Conservation (phyloP, 2,113 vertebrate genomes). For the Coracopsis vasa region DNA sequence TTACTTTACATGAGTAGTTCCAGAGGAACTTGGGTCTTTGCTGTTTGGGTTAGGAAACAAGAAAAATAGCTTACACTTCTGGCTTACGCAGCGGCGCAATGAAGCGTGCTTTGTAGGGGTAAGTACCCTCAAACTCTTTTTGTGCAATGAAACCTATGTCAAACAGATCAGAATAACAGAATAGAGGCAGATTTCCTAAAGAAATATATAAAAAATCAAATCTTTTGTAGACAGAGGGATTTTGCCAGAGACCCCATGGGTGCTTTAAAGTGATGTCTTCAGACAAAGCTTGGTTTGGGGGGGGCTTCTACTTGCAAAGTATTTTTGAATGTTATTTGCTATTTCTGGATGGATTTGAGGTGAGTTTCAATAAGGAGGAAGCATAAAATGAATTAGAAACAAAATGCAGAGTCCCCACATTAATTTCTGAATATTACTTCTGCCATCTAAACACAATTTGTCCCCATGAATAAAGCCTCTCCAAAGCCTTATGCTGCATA, state of each 20-base stretch:
- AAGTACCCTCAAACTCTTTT: not conserved
- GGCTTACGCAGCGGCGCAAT: not conserved
- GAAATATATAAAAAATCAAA: not conserved
- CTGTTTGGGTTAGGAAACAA: not conserved
- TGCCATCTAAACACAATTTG: not conserved
- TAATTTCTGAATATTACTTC: not conserved
- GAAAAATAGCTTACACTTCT: not conserved
- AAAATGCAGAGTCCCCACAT: not conserved
- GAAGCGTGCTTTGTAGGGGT: not conserved
- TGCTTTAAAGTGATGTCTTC: not conserved
- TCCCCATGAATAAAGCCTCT: not conserved
- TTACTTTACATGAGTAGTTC: not conserved
- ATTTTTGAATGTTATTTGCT: not conserved
- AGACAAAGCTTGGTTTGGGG: not conserved
- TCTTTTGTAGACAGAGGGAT: not conserved
- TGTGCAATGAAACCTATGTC: not conserved
- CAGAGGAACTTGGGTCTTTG: not conserved
- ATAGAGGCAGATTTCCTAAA: not conserved
- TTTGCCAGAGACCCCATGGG: not conserved
- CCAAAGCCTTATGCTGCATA: not conserved
- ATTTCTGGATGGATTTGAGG: not conserved
- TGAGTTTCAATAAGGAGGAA: not conserved
- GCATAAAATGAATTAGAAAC: not conserved
- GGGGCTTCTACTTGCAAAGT: not conserved
- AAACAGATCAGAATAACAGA: not conserved